Conservation (phyloP, 2,113 vertebrate species). For the Apodemus speciosus region DNA sequence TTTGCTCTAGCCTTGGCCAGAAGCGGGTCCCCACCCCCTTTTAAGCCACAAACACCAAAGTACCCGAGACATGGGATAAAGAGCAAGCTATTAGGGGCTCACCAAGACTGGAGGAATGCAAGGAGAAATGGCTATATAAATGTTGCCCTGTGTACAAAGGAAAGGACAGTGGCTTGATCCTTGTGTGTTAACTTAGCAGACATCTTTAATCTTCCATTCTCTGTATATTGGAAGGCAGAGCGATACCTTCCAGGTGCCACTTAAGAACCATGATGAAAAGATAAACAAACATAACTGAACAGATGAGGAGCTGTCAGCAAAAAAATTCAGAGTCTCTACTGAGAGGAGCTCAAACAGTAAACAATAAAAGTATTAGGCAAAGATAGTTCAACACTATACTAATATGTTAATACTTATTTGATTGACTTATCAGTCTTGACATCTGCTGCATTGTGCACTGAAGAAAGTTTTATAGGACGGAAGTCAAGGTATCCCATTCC, state of each 20-base stretch:
- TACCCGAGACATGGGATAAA: background rate
- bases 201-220: background rate
- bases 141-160: background rate
- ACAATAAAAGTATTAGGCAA: background rate
- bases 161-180: background rate
- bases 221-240: conserved; percentile 3
- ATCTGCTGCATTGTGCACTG: background rate
- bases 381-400: background rate
- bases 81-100: background rate
- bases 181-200: background rate
- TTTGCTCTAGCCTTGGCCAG: too few relatives aligned
- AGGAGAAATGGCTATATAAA: background rate
- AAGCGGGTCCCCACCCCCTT: too few relatives aligned
- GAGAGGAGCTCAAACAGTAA: conserved; percentile 6
- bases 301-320: background rate
- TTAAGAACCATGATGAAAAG: background rate
- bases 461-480: background rate
- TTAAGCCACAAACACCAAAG: background rate
- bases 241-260: background rate
- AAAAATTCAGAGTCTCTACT: background rate
- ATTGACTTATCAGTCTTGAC: background rate
- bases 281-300: conserved; percentile 13
- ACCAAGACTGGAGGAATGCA: background rate
- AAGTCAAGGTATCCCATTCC: conserved; percentile 22
- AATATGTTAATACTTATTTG: conserved; percentile 5